Conservation (phyloP, 1,140 invertebrate genomes). For the Glossosoma conforme region DNA sequence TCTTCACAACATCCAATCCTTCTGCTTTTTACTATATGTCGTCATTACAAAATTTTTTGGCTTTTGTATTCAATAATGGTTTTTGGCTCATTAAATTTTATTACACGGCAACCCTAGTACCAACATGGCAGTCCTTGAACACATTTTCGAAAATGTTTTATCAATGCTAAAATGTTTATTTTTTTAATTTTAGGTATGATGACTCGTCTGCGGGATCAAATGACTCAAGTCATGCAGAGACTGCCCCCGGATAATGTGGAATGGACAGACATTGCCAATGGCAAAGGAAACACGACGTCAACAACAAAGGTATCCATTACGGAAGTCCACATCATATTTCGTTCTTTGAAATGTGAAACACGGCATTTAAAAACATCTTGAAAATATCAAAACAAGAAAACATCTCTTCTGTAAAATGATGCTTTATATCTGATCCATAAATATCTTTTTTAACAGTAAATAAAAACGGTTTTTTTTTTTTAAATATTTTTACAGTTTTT, state of each 20-base stretch:
- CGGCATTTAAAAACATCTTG: conserved; percentile 7
- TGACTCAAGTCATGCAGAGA: conserved; percentile 35
- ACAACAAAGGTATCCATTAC: conserved; percentile 54
- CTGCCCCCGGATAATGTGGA: conserved; percentile 31
- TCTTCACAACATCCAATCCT: too few species aligned
- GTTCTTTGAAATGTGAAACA: too few species aligned
- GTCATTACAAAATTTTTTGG: too few species aligned
- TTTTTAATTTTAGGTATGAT: conserved; percentile 42
- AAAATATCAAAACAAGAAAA: conserved; percentile 10
- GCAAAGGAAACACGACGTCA: conserved; percentile 52
- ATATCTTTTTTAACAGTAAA: background rate
- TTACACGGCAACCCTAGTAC: too few species aligned
- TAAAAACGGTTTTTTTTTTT: background rate
- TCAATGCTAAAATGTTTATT: conserved; percentile 8
- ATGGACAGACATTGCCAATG: conserved; percentile 34
- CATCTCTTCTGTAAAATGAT: too few species aligned
- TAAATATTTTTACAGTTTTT: too few species aligned
- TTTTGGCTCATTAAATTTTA: too few species aligned
- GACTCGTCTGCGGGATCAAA: conserved; percentile 41
- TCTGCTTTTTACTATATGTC: too few species aligned
- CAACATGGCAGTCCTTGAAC: too few species aligned
- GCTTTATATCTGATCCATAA: background rate
- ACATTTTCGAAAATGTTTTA: too few species aligned
- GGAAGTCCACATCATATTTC: too few species aligned
- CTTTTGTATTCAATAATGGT: too few species aligned